A percentile compares a stretch with the other conserved stretches of the same genome.
Evolutionary conservation across 1,140 invertebrate genomes (phyloP).

Genomic region (Drosophila mayri): DNA sequence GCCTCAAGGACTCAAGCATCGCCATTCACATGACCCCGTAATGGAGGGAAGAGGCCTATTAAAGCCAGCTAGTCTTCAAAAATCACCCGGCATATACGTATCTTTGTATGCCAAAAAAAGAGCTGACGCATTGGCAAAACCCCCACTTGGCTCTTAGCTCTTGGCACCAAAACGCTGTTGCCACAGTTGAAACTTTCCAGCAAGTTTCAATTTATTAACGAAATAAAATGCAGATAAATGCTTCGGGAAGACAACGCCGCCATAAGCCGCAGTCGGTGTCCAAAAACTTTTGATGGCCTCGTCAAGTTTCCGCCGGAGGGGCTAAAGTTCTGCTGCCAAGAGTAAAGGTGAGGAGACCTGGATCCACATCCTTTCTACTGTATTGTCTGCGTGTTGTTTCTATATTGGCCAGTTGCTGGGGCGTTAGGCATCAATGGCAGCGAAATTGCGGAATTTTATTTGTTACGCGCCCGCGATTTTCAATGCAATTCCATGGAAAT

Average conservation of each 20-base stretch:
- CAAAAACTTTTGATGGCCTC: constrained; percentile 74
- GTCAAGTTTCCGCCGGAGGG: constrained; percentile 45
- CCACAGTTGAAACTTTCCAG: constrained; percentile 60
- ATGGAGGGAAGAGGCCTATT: constrained; percentile 54
- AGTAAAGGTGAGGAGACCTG: background rate
- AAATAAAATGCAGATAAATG: constrained; percentile 81
- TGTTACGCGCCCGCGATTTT: constrained; percentile 76
- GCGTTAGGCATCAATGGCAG: constrained; percentile 60
- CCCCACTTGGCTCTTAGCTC: constrained; percentile 19
- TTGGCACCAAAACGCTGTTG: constrained; percentile 37
- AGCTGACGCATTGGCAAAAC: constrained; percentile 40
- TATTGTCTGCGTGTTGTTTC: constrained; percentile 26
- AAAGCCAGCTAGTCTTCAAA: constrained; percentile 40
- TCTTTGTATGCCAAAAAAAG: constrained; percentile 15
- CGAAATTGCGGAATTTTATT: constrained; percentile 75
- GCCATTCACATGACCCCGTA: constrained; percentile 11
- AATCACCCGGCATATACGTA: constrained; percentile 3
- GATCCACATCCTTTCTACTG: constrained; percentile 4
- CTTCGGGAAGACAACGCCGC: constrained; percentile 38
- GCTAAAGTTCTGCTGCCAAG: constrained; percentile 39
- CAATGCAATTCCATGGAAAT: constrained; percentile 63
- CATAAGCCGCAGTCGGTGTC: constrained; percentile 67
- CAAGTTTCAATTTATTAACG: constrained; percentile 83
- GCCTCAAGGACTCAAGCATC: constrained; percentile 13
- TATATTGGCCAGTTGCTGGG: constrained; percentile 40